Percentiles rank a stretch among this genome's conserved stretches.
phyloP scores from a whole-genome alignment of 2,113 vertebrate genomes.

The Motacilla alba region DNA sequence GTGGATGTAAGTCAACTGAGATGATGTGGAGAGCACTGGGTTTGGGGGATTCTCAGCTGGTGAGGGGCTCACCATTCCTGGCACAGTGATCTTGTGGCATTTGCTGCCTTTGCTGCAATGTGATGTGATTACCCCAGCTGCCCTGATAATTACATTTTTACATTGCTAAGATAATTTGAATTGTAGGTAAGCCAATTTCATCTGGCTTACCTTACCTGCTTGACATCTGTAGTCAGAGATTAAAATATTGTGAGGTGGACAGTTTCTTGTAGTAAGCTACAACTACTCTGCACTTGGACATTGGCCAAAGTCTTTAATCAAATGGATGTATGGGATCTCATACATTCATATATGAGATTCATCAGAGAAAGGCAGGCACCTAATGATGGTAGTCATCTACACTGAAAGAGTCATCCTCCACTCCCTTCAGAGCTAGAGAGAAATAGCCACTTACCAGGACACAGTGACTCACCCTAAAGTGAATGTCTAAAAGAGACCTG shows the following conservation, averaged over 20 bases:
- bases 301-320: not conserved
- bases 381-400: not conserved
- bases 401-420: not conserved
- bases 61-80: not conserved
- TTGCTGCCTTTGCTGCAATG: not conserved
- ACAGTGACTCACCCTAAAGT: not conserved
- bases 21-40: not conserved
- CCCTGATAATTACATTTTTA: not conserved
- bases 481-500: not conserved
- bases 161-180: not conserved
- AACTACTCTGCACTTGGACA: not conserved
- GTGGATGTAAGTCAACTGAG: not conserved
- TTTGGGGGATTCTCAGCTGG: not conserved
- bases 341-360: fast-evolving
- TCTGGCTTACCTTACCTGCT: not conserved
- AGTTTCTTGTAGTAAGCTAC: not conserved
- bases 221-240: not conserved
- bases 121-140: not conserved
- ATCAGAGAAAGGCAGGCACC: not conserved
- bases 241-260: not conserved
- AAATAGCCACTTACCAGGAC: not conserved
- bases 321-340: not conserved
- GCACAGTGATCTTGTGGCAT: not conserved
- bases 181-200: not conserved
- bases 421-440: not conserved